Evolutionary conservation across 2,113 vertebrate genomes (phyloP), one percentile per base, ranked within the genome.

Genomic region (Dendrocopos noguchii): DNA sequence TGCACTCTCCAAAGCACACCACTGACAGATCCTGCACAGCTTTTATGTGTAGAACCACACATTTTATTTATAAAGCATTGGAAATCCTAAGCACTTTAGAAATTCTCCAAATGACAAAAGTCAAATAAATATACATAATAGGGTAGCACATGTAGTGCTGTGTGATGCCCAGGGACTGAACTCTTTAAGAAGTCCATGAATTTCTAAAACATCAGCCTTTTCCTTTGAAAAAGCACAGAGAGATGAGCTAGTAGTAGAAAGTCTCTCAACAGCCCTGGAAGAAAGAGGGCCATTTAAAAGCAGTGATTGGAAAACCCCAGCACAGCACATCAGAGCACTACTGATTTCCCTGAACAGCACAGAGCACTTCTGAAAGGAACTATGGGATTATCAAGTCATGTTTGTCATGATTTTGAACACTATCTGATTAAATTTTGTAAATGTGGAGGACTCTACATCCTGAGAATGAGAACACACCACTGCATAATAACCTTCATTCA

Each of bases 61-160:
- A 0, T 65, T 82, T 92, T 61, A 80, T 87, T 80, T 90, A 73
- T 60, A 80, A 90, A 85, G 68, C 47, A 27, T 1, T 47, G 72
- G 20, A 80, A 90, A 36, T 29, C 42, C 15, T 64, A 42, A 91
- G 34, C 42, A 71, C 60, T 92, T 93, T n/a, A 44, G 25, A 77
- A 67, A 83, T 31, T 52, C 72, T 91, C 65, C 63, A 46, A 90
- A n/a, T 34, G 6, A 82, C 72, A 74, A 60, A 80, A 93, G 64
- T 67, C 56, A 90, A 90, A 87, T 84, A 92, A 89, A 91, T 83
- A 85, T 46, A 80, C 46, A 77, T 75, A 55, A 24, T 75, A 73
- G 53, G 47, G 79, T 60, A 77, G 33, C 13, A 64, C 7, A 14
- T 5, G 10, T 11, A 60, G 60, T 5, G 6, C n/a, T 9, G 5